Percentiles rank a stretch among this genome's conserved stretches.
phyloP scores from a whole-genome alignment of 2,888 invertebrate genomes.

The Oscheius sp. region DNA sequence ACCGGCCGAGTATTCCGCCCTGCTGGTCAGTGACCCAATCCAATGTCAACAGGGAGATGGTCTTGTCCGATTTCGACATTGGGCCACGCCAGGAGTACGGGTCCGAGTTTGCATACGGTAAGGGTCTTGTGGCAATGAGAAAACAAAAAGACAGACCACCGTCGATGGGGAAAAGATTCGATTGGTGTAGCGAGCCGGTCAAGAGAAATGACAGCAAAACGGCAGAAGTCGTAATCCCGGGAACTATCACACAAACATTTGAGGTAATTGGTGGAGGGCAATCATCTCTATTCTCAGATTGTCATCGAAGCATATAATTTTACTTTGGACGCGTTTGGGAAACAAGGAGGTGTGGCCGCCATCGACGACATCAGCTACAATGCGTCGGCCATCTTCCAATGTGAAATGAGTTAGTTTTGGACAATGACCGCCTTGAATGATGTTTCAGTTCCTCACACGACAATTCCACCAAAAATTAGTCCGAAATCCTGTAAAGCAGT shows the following conservation, averaged over 20 bases:
- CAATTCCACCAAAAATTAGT: conserved; percentile 43
- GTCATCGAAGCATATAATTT: conserved; percentile 67
- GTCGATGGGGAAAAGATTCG: conserved; percentile 52
- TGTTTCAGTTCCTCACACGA: conserved; percentile 59
- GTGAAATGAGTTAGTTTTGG: conserved; percentile 44
- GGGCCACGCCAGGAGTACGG: conserved; percentile 64
- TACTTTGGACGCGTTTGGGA: conserved; percentile 62
- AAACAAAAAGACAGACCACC: conserved; percentile 53
- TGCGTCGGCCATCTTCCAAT: conserved; percentile 53
- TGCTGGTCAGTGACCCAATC: conserved; percentile 57
- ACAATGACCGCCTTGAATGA: too few species aligned
- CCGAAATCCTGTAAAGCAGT: conserved; percentile 48
- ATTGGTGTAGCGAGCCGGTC: conserved; percentile 64
- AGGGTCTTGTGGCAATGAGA: not conserved
- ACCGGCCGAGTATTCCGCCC: conserved; percentile 19
- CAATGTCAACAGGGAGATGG: conserved; percentile 68
- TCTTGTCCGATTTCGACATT: conserved; percentile 58
- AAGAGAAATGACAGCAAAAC: conserved; percentile 59
- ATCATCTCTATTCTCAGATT: conserved; percentile 44
- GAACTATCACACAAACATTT: conserved; percentile 58
- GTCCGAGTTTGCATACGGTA: conserved; percentile 64
- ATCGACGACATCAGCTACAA: conserved; percentile 66
- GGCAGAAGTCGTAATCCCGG: conserved; percentile 62
- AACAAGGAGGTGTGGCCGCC: conserved; percentile 64
- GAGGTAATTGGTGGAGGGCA: conserved; percentile 46